A percentile compares a stretch with the other conserved stretches of the same genome.
These are phyloP conservation scores for Lithophane semibrunnea DNA, from an alignment of 2,888 invertebrate genomes.

Conservation along the genomic window DNA sequence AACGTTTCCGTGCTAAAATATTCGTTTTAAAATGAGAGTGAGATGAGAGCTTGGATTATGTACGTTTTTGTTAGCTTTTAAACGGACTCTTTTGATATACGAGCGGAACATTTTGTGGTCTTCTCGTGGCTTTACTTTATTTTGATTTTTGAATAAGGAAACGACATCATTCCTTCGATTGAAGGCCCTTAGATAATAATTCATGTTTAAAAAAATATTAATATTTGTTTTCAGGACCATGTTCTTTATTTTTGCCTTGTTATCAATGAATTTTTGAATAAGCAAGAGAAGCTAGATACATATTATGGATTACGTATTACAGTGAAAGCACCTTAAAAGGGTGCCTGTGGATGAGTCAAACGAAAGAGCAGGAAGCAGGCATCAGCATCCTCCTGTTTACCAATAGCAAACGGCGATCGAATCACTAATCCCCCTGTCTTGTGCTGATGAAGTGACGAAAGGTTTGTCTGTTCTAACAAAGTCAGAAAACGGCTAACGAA, in stretches of 20 bases:
- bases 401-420: conserved; percentile 23
- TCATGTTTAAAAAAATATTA: background rate
- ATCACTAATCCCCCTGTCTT: background rate
- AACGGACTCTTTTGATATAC: conserved; percentile 8
- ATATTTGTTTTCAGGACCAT: background rate
- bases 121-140: conserved; percentile 10
- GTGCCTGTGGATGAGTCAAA: conserved; percentile 17
- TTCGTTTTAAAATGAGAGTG: conserved; percentile 33
- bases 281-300: background rate
- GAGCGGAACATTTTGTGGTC: conserved; percentile 17
- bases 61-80: conserved; percentile 30
- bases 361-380: conserved; percentile 7
- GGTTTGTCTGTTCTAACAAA: background rate
- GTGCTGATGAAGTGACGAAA: background rate
- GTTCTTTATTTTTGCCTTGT: background rate
- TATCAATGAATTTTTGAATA: background rate
- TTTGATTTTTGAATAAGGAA: conserved; percentile 9
- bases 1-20: conserved; percentile 35
- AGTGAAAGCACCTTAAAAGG: conserved; percentile 17
- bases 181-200: background rate
- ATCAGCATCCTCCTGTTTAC: background rate
- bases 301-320: background rate
- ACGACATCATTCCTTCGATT: conserved; percentile 1
- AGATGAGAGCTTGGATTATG: conserved; percentile 3
- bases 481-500: background rate